Percentiles rank a stretch among this genome's conserved stretches.
phyloP scores from a whole-genome alignment of 2,113 vertebrate species.

The Xiphophorus hellerii region DNA sequence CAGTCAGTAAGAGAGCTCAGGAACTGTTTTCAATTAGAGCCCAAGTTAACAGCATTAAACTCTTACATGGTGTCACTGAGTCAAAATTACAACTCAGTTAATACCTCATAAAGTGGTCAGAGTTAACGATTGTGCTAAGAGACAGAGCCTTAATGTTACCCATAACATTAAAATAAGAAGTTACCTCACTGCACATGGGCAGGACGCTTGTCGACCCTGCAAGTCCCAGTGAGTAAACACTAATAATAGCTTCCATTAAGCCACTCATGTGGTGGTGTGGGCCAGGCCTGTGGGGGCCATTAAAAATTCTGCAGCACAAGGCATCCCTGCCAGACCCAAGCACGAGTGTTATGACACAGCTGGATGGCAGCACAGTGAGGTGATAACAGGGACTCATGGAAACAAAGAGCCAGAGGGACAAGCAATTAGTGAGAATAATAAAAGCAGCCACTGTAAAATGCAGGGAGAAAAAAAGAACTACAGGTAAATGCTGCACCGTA shows the following conservation, averaged over 20 bases:
- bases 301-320: slow-evolving; percentile 65
- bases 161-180: slow-evolving; percentile 75
- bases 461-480: slow-evolving; percentile 9
- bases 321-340: slow-evolving; percentile 55
- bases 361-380: slow-evolving; percentile 51
- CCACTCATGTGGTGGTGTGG: slow-evolving; percentile 66
- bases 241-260: slow-evolving; percentile 80
- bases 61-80: slow-evolving; percentile 75
- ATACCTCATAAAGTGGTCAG: slow-evolving; percentile 79
- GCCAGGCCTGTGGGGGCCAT: slow-evolving; percentile 68
- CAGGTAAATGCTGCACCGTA: slow-evolving; percentile 41
- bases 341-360: slow-evolving; percentile 57
- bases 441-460: slow-evolving; percentile 54
- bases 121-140: slow-evolving; percentile 78
- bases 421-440: slow-evolving; percentile 69
- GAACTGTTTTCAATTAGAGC: slow-evolving; percentile 78
- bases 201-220: slow-evolving; percentile 62
- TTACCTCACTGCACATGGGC: slow-evolving; percentile 66
- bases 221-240: slow-evolving; percentile 78
- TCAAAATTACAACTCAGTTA: slow-evolving; percentile 82
- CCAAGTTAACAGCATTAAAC: slow-evolving; percentile 73
- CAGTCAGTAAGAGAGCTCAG: slow-evolving; percentile 29
- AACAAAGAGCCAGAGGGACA: slow-evolving; percentile 64
- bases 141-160: slow-evolving; percentile 73
- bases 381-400: slow-evolving; percentile 61